Evolutionary conservation across 2,888 invertebrate species (phyloP), one percentile per base, ranked within the genome.

Genomic region (Caenorhabditis panamensis): DNA sequence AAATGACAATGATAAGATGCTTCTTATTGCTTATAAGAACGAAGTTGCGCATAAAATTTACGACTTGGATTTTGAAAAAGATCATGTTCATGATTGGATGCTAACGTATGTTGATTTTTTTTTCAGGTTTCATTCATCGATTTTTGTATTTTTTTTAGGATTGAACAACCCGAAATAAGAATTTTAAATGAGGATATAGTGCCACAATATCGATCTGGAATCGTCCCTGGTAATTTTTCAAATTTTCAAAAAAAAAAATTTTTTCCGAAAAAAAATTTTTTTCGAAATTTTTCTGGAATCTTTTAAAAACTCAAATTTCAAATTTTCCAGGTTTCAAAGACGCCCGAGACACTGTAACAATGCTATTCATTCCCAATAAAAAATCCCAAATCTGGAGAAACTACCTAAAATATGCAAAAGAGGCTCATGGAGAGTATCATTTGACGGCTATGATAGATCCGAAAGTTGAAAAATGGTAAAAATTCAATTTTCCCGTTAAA

Each of bases 391-490:
- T 79, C 18, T 85, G 77, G 69, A 58, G 31, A 37, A 76, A 83
- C n/a, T 85, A 64, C 59, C 41, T 66, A 16, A 69, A 82, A 37
- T 83, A 80, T 61, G 83, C 82, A 2, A 75, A 54, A 37, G 63
- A 77, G 26, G 75, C 61, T 22, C 82, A 83, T 54, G 85, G 85
- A 47, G 68, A 68, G n/a, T 83, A 37, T 24, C 85, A 85, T 64
- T 58, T 85, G n/a, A 61, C 71, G 0, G 76, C 77, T 0, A 2
- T 85, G 64, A 68, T 85, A 0, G 61, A 69, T 0, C 26, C 64
- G 18, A 76, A 76, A 4, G 79, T 85, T 1, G 51, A 66, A 24
- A 64, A 73, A 51, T 84, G 84, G 84, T 75, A 47, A 54, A 58
- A 16, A 18, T 20, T 24, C 8, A 18, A 5, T 51, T 13, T 28